These are phyloP conservation scores for Gallinago media DNA, from an alignment of 2,113 vertebrate species.

Conservation along the genomic window DNA sequence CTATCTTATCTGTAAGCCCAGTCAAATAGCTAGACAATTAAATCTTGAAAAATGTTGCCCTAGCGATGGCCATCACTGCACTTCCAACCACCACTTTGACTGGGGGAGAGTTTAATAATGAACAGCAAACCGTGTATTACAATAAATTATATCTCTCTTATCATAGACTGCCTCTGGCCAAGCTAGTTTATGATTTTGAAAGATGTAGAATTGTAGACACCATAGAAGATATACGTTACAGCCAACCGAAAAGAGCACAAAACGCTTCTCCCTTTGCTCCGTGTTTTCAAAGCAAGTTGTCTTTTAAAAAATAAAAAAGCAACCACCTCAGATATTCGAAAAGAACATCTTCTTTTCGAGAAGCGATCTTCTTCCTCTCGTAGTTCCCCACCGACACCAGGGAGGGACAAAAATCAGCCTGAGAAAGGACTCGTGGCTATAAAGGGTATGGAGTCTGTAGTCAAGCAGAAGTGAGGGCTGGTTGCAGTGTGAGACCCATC, in stretches of 20 bases:
- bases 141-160: constrained; percentile 20
- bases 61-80: background rate
- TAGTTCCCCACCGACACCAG: background rate
- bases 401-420: background rate
- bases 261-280: background rate
- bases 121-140: background rate
- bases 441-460: background rate
- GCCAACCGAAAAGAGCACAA: background rate
- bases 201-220: background rate
- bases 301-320: background rate
- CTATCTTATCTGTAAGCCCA: background rate
- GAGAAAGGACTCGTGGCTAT: background rate
- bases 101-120: background rate
- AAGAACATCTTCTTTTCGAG: background rate
- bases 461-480: background rate
- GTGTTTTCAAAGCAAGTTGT: background rate
- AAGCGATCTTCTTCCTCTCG: background rate
- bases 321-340: background rate
- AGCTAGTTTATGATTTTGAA: constrained; percentile 12
- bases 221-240: background rate
- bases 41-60: background rate
- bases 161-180: background rate
- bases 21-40: background rate
- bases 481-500: background rate
- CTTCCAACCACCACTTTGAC: background rate